These are phyloP conservation scores for Sphaerophoria rueppellii DNA, from an alignment of 2,888 invertebrate species.

Conservation along the genomic window DNA sequence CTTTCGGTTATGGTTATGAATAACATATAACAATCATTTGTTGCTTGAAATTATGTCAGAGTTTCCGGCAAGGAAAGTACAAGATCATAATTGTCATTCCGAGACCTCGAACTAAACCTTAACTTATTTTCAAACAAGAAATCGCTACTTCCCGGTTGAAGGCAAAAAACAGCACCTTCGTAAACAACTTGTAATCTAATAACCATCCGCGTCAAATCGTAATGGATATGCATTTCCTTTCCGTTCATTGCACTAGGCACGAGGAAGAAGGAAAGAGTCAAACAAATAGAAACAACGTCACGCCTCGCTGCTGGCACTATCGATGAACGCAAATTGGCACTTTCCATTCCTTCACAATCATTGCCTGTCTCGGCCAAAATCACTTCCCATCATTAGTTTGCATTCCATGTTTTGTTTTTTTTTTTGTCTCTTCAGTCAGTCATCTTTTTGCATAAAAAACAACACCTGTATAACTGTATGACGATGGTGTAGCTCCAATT, in stretches of 20 bases:
- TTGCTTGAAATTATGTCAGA: too few species aligned
- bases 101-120: not conserved
- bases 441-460: conserved; percentile 26
- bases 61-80: too few species aligned
- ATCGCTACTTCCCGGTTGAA: not conserved
- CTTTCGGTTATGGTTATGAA: too few species aligned
- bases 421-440: not conserved
- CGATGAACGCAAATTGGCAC: conserved; percentile 60
- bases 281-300: conserved; percentile 40
- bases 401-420: not conserved
- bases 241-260: conserved; percentile 49
- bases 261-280: conserved; percentile 42
- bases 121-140: conserved; percentile 1
- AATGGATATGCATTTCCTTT: conserved; percentile 70
- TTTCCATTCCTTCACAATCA: conserved; percentile 52
- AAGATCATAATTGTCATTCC: not conserved
- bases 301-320: conserved; percentile 64
- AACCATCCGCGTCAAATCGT: conserved; percentile 50
- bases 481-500: not conserved
- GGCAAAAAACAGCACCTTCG: not conserved
- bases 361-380: conserved; percentile 3
- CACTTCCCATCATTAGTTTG: conserved; percentile 66
- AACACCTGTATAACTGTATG: conserved; percentile 52
- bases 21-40: too few species aligned
- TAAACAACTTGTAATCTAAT: conserved; percentile 59